A percentile compares a stretch with the other conserved stretches of the same genome.
phyloP scores from a whole-genome alignment of 1,140 invertebrate species.

The Drosophila albomicans region DNA sequence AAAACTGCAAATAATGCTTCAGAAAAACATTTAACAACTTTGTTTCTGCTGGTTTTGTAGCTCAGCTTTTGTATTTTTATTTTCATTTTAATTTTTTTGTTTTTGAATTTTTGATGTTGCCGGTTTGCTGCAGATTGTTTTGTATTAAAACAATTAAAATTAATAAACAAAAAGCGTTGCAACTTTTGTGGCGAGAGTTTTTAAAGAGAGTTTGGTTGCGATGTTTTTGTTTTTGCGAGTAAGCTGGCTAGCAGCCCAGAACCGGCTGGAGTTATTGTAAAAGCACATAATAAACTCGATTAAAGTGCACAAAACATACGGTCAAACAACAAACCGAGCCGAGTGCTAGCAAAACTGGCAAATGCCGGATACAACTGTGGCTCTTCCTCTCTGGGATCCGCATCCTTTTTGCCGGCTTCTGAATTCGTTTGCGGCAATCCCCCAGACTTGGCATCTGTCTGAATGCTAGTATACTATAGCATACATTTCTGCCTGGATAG shows the following conservation, averaged over 20 bases:
- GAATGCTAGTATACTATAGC: neutral
- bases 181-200: slow-evolving; percentile 54
- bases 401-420: neutral
- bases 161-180: slow-evolving; percentile 58
- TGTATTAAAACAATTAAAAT: slow-evolving; percentile 57
- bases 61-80: slow-evolving; percentile 10
- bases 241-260: neutral
- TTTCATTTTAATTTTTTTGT: neutral
- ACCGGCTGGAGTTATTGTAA: slow-evolving; percentile 15
- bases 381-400: slow-evolving; percentile 1
- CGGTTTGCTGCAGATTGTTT: slow-evolving; percentile 18
- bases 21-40: slow-evolving; percentile 37
- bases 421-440: slow-evolving; percentile 1
- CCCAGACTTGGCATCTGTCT: slow-evolving; percentile 17
- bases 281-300: slow-evolving; percentile 78
- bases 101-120: slow-evolving; percentile 1
- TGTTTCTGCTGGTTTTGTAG: slow-evolving; percentile 12
- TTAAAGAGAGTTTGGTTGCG: slow-evolving; percentile 44
- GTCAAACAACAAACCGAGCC: slow-evolving; percentile 39
- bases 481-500: slow-evolving; percentile 29
- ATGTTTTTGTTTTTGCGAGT: slow-evolving; percentile 14
- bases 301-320: slow-evolving; percentile 78
- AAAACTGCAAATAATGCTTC: slow-evolving; percentile 19
- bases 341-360: slow-evolving; percentile 15
- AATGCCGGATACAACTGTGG: slow-evolving; percentile 36